Evolutionary conservation across 2,797 vertebrate genomes (phyloP), one percentile per base, ranked within the genome.

Genomic region (Melopsittacus undulatus): DNA sequence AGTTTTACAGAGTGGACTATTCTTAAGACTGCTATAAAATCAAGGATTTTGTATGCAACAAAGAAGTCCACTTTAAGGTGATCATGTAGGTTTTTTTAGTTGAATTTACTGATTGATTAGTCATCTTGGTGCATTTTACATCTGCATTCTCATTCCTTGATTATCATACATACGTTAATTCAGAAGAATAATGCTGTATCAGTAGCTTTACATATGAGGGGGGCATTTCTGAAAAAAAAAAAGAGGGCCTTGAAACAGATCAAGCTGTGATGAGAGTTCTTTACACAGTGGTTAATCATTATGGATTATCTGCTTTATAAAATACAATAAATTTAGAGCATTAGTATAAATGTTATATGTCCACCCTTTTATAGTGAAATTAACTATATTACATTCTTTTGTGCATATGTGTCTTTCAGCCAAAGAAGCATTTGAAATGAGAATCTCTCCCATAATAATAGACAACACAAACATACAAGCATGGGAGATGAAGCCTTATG

Each of bases 401-500:
- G 61, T 62, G 43, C 21, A 3, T 70, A 8, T 97, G 49, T 98
- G 46, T 98, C 92, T 98, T 98, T 96, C 97, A 99, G 99, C 99
- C 89, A 99, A 98, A 97, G 98, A 98, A 97, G 99, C 99, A 8
- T 99, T 99, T 98, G 98, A 98, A 97, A 98, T 96, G 90, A 97
- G 97, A 40, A 75, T 97, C 56, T 98, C 98, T 83, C 99, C 99
- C 67, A 98, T 99, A 97, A 99, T 99, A 96, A 99, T 99, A 96
- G 99, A 99, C 97, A 99, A 99, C 97, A 99, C 99, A 96, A 99
- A 99, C 95, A 97, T 99, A 97, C 99, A 99, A 96, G 98, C 98
- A 75, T 99, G 99, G 99, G 99, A 99, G 98, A 99, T 99, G 99
- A 99, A 98, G 97, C 99, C 99, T 43, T 99, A 99, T 87, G 98